Evolutionary conservation across 2,888 invertebrate genomes (phyloP).

Genomic region (Altica lythri): DNA sequence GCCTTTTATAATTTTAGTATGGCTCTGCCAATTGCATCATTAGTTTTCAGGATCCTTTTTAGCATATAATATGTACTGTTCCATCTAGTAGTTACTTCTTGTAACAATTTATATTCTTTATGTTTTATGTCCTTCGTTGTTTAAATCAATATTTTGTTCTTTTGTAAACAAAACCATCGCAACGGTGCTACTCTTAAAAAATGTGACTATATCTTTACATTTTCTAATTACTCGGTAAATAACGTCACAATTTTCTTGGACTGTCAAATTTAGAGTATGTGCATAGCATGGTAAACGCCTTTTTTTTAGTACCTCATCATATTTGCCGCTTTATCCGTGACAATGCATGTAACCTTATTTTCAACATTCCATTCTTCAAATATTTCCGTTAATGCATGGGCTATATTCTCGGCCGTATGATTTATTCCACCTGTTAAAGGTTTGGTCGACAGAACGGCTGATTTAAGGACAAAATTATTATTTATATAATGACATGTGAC

Average conservation of each 20-base stretch:
- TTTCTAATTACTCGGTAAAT: slow-evolving; percentile 15
- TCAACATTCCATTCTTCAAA: slow-evolving; percentile 27
- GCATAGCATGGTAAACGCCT: slow-evolving; percentile 30
- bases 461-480: too few relatives aligned
- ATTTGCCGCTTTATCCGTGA: slow-evolving; percentile 30
- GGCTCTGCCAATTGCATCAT: slow-evolving; percentile 25
- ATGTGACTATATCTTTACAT: slow-evolving; percentile 28
- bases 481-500: too few relatives aligned
- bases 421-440: too few relatives aligned
- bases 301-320: slow-evolving; percentile 30
- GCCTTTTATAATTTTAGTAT: slow-evolving; percentile 28
- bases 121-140: slow-evolving; percentile 5
- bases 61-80: slow-evolving; percentile 30
- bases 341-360: slow-evolving; percentile 30
- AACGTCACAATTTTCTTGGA: slow-evolving; percentile 21
- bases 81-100: slow-evolving; percentile 28
- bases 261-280: slow-evolving; percentile 29
- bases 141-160: slow-evolving; percentile 15
- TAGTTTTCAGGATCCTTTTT: slow-evolving; percentile 24
- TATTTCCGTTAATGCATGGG: not conserved
- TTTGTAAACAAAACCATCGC: slow-evolving; percentile 22
- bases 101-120: slow-evolving; percentile 23
- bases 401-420: not conserved
- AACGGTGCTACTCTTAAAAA: slow-evolving; percentile 23
- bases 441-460: too few relatives aligned